Evolutionary conservation across 1,140 invertebrate species (phyloP).

Genomic region (Pygmarrhopalites habei): DNA sequence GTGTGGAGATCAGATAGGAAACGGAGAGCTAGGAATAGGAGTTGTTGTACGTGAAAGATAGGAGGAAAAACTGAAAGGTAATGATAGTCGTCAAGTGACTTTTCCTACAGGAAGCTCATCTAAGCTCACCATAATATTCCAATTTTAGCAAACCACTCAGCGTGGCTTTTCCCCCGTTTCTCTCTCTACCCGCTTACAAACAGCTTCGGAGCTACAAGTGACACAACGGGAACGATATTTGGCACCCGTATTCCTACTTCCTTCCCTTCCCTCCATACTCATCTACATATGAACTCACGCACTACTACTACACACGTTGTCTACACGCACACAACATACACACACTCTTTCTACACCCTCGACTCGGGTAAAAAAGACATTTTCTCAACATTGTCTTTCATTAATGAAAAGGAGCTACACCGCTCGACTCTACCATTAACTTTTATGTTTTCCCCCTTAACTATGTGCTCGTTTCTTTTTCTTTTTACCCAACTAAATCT

Average conservation of each 20-base stretch:
- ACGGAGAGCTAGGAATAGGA: constrained; percentile 2
- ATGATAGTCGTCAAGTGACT: constrained; percentile 5
- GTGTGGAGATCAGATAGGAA: too few species aligned
- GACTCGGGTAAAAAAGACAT: neutral
- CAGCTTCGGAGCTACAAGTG: constrained; percentile 15
- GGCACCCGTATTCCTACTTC: constrained; percentile 6
- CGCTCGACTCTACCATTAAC: too few species aligned
- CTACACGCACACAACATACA: neutral
- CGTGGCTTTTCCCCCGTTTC: constrained; percentile 14
- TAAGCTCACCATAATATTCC: constrained; percentile 19
- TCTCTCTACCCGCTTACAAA: constrained; percentile 8
- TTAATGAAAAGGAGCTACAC: neutral
- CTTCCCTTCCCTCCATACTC: neutral
- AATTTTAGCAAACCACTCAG: constrained; percentile 28
- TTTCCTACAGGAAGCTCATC: constrained; percentile 23
- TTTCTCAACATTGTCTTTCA: constrained; percentile 8
- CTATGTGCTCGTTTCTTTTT: too few species aligned
- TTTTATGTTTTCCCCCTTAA: too few species aligned
- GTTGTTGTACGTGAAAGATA: constrained; percentile 6
- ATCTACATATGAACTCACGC: neutral
- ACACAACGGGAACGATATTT: too few species aligned
- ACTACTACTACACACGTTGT: constrained; percentile 1
- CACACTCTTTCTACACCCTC: neutral
- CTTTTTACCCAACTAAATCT: too few species aligned
- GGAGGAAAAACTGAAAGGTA: constrained; percentile 10